These are phyloP conservation scores for Camponotus floridanus DNA, from an alignment of 1,140 invertebrate genomes.

Conservation along the genomic window DNA sequence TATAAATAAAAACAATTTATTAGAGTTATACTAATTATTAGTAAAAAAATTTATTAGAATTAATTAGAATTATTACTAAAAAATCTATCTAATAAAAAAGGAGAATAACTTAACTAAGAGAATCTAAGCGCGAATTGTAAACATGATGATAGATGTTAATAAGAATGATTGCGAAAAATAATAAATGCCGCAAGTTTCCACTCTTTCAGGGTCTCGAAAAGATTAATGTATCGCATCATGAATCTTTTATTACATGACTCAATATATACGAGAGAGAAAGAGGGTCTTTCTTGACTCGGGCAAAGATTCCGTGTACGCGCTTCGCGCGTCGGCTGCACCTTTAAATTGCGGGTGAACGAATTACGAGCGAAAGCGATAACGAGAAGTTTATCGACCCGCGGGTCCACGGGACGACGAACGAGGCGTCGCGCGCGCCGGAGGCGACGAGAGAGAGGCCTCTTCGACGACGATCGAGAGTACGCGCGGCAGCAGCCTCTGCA, in stretches of 20 bases:
- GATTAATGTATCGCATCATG: not conserved
- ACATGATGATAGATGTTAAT: too few species aligned
- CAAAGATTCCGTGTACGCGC: not conserved
- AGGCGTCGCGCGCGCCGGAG: conserved; percentile 51
- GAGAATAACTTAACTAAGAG: not conserved
- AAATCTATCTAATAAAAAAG: too few species aligned
- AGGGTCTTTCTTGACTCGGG: not conserved
- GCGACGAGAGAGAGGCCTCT: not conserved
- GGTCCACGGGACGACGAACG: conserved; percentile 38
- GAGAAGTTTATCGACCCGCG: conserved; percentile 59
- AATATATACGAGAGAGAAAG: too few species aligned
- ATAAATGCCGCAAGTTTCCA: too few species aligned
- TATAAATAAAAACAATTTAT: too few species aligned
- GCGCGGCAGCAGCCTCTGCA: conserved; percentile 36
- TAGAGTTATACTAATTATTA: too few species aligned
- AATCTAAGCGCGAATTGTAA: too few species aligned
- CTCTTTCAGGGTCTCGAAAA: too few species aligned
- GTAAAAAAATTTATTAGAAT: too few species aligned
- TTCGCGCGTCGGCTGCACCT: conserved; percentile 35
- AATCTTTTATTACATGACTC: not conserved
- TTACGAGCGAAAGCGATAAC: conserved; percentile 58
- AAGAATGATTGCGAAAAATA: not conserved
- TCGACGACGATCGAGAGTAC: conserved; percentile 48
- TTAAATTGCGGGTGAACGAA: conserved; percentile 59
- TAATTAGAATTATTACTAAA: too few species aligned